phyloP scores from a whole-genome alignment of 2,888 invertebrate species.

The Timema podura region DNA sequence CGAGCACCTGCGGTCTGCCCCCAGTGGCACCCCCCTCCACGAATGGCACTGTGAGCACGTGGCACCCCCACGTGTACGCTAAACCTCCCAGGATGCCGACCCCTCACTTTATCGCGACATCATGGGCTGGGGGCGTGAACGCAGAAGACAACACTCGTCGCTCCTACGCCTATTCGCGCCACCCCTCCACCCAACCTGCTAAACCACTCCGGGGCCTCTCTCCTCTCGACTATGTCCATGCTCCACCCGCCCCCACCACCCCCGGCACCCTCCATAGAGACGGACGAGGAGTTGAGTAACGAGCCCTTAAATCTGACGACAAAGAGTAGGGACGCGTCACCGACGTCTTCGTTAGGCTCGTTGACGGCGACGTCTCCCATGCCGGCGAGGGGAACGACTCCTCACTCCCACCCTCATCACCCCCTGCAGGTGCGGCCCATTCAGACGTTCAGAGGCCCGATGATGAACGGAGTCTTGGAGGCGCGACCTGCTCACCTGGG shows the following conservation, averaged over 20 bases:
- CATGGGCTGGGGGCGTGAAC: constrained; percentile 55
- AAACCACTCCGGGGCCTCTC: constrained; percentile 26
- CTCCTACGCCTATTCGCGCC: constrained; percentile 28
- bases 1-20: constrained; percentile 4
- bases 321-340: constrained; percentile 42
- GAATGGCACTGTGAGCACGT: constrained; percentile 46
- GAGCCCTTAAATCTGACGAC: constrained; percentile 44
- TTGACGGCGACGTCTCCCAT: constrained; percentile 29
- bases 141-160: constrained; percentile 23
- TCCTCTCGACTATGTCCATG: constrained; percentile 22
- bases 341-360: constrained; percentile 41
- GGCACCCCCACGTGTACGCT: constrained; percentile 89
- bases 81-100: constrained; percentile 78
- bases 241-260: constrained; percentile 25
- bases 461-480: constrained; percentile 25
- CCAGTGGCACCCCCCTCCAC: constrained; percentile 15
- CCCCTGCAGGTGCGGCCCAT: constrained; percentile 34
- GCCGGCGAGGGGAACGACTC: constrained; percentile 35
- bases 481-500: neutral
- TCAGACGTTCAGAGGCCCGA: constrained; percentile 22
- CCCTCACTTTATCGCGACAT: constrained; percentile 87
- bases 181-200: constrained; percentile 25
- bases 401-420: constrained; percentile 17
- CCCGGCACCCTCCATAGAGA: constrained; percentile 27
- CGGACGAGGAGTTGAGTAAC: constrained; percentile 33